These are phyloP conservation scores for Sylvicola cinctus DNA, from an alignment of 2,888 invertebrate genomes.

Conservation along the genomic window DNA sequence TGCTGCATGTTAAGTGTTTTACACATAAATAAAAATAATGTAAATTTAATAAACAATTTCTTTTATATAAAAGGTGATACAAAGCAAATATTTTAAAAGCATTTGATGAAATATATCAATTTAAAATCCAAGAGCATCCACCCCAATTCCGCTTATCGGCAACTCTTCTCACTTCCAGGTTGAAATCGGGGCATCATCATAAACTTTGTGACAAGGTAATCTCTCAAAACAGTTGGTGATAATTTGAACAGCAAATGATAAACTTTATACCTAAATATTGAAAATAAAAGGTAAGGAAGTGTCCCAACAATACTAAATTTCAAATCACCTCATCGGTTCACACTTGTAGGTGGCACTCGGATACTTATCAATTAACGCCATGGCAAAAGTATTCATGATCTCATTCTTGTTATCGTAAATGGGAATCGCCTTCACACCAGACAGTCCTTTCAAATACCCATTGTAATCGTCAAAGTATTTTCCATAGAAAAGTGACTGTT, in stretches of 20 bases:
- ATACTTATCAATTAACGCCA: conserved; percentile 34
- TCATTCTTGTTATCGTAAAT: conserved; percentile 32
- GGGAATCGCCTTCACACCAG: conserved; percentile 28
- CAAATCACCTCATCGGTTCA: conserved; percentile 44
- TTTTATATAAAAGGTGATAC: too few relatives aligned
- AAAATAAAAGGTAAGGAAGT: conserved; percentile 2
- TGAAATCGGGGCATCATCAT: too few relatives aligned
- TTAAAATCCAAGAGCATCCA: too few relatives aligned
- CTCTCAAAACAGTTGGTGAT: conserved; percentile 33
- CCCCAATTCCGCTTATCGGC: too few relatives aligned
- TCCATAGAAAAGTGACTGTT: conserved; percentile 40
- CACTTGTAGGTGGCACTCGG: conserved; percentile 44
- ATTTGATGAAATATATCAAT: too few relatives aligned
- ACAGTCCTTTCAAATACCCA: conserved; percentile 30
- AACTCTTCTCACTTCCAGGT: too few relatives aligned
- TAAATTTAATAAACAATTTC: too few relatives aligned
- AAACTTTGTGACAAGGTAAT: conserved; percentile 41
- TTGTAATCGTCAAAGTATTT: conserved; percentile 42
- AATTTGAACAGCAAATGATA: conserved; percentile 44
- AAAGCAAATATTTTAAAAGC: too few relatives aligned
- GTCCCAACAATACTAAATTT: too few relatives aligned
- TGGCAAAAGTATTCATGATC: conserved; percentile 34
- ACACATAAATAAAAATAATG: too few relatives aligned
- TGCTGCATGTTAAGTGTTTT: too few relatives aligned
- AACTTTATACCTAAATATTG: conserved; percentile 25